phyloP scores from a whole-genome alignment of 2,888 invertebrate species.

The Nysson spinosus region DNA sequence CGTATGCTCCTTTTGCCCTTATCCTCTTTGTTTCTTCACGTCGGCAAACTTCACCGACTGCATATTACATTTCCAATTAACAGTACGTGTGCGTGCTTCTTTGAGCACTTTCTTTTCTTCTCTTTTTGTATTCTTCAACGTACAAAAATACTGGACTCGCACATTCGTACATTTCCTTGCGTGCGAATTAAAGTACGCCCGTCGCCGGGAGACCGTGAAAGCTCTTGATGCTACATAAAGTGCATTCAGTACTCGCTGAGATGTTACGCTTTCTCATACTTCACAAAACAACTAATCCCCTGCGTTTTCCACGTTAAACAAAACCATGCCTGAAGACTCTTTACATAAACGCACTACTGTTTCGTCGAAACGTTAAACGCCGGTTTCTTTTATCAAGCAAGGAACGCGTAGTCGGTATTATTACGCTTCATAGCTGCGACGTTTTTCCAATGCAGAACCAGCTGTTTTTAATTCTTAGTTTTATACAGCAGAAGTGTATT shows the following conservation, averaged over 20 bases:
- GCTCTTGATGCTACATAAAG: constrained; percentile 7
- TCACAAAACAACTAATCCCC: constrained; percentile 17
- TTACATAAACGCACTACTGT: too few species aligned
- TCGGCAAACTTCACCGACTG: too few species aligned
- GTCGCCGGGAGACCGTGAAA: constrained; percentile 18
- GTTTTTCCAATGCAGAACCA: too few species aligned
- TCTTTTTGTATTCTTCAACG: constrained; percentile 14
- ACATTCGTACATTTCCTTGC: not conserved
- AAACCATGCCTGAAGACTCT: not conserved
- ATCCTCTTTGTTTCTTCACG: not conserved
- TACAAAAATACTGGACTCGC: not conserved
- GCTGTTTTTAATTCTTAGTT: too few species aligned
- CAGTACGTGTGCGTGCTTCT: not conserved
- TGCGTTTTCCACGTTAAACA: not conserved
- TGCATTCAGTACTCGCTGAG: constrained; percentile 9
- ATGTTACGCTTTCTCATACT: constrained; percentile 47
- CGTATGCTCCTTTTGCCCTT: not conserved
- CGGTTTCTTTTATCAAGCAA: too few species aligned
- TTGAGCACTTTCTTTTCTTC: constrained; percentile 8
- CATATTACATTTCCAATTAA: constrained; percentile 19
- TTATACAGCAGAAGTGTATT: too few species aligned
- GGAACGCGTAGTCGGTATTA: too few species aligned
- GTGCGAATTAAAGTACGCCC: constrained; percentile 10
- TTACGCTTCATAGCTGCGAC: too few species aligned
- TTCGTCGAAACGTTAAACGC: too few species aligned